Base-by-base conservation (phyloP, 2,797 vertebrate genomes). In the Vespertilio murinus region DNA sequence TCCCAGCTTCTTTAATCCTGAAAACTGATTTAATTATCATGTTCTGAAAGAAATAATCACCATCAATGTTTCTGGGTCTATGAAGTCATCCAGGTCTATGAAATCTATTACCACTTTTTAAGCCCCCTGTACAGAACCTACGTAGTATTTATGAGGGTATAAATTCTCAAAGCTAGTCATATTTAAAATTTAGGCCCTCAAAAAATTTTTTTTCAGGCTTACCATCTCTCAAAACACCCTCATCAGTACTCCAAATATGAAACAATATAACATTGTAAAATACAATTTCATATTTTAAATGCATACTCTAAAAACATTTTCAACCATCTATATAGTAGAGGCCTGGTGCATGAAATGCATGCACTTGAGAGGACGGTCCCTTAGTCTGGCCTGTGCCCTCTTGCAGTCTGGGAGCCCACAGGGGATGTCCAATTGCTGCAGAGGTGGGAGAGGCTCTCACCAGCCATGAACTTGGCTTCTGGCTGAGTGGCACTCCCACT, bases 251-350 rank as follows among this genome's bases (percentile, higher is more conserved):
- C 30, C 22, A 86, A 79, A 79, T 18, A 84, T 59, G 45, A 89
- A 89, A 56, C 5, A 17, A 90, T 16, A 40, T 59, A 89, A 94
- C 20, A 75, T 83, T 87, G 13, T 40, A 87, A 93, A 80, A 49
- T 65, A 65, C 3, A 92, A 40, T 20, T 92, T 65, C 49, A 81
- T 42, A 47, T 82, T 93, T 89, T 89, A 93, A 90, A 45, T 52
- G 75, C 65, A 87, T 54, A 73, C 18, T 74, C 54, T 45, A 90
- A 90, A 90, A 61, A 1, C 11, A 54, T 88, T 88, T 80, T 71
- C 18, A 74, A 67, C 47, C 84, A 42, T 59, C 56, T 59, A 30
- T 30, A 61, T 61, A 61, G 12, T 61, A 13, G 56, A 61, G 25
- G 56, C 25, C 56, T 28, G 25, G 56, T 30, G 56, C 56, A 28